Base-by-base conservation (phyloP, 1,140 invertebrate genomes). In the Micrasema longulum region DNA sequence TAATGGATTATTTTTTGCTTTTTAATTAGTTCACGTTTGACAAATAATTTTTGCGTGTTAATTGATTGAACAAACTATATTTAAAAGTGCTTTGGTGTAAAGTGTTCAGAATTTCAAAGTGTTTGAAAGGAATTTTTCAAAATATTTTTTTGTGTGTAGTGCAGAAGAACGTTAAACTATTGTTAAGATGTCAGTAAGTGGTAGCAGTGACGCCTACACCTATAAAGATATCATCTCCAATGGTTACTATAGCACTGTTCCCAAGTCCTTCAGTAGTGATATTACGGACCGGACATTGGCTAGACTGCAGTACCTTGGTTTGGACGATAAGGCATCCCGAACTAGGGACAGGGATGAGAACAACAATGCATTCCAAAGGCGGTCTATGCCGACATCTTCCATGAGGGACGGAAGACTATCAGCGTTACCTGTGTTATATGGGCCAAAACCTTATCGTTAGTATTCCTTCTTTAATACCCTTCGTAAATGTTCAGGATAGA, bases 361-460 rank as follows among this genome's bases (percentile, higher is more conserved):
- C 4, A 50, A 66, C 36, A 20, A 22, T 10, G 18, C n/a, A 11
- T 41, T 36, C 18, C 7, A 63, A 11, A 62, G 69, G 26, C 22
- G 66, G 47, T 60, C 48, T 16, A 41, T 52, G 35, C 65, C 65
- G 12, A 12, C n/a, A 4, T 68, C 65, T 12, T 16, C 48, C 1
- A 41, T 43, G 6, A 38, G 47, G 20, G 65, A 69, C 35, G 52
- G 22, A n/a, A 72, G 66, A 62, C 35, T 75, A 10, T 69, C 79
- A 60, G 84, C 86, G 77, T 81, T 89, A 78, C 83, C 86, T 45
- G 81, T 84, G 71, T 79, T 89, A 69, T 89, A 88, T 78, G 88
- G 88, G 71, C 88, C 88, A 52, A 82, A 87, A 64, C 88, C 88
- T 74, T 89, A 88, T 81, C 88, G 87, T 89, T 81, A 85, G 87